Percentiles rank a stretch among this genome's conserved stretches.
Evolutionary conservation across 2,888 invertebrate genomes (phyloP).

Genomic region (Caenorhabditis sp.): DNA sequence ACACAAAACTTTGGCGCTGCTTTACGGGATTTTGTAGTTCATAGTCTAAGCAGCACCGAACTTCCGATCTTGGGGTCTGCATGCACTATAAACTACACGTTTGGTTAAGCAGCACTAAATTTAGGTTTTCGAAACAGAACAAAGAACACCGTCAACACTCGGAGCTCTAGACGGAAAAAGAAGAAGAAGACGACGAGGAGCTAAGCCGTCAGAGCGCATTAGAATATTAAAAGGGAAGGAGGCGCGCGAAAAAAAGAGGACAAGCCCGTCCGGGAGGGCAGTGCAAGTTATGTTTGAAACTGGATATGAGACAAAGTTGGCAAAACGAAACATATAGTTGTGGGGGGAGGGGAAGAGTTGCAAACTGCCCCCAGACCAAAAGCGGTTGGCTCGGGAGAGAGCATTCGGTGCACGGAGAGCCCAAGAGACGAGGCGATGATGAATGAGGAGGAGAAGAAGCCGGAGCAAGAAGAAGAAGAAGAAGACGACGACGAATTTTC

Average conservation of each 20-base stretch:
- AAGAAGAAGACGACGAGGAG: background rate
- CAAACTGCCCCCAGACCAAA: slow-evolving; percentile 29
- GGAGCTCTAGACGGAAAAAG: background rate
- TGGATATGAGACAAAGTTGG: slow-evolving; percentile 16
- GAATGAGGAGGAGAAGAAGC: slow-evolving; percentile 6
- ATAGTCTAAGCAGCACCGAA: background rate
- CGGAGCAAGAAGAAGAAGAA: background rate
- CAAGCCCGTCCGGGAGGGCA: background rate
- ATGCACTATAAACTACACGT: no score
- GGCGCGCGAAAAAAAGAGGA: background rate
- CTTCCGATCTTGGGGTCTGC: no score
- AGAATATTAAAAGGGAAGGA: slow-evolving; percentile 12
- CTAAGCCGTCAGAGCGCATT: slow-evolving; percentile 13
- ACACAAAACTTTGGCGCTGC: no score
- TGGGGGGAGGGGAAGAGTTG: slow-evolving; percentile 8
- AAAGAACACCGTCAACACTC: background rate
- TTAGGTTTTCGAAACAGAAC: no score
- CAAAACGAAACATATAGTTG: slow-evolving; percentile 22
- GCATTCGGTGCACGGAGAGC: background rate
- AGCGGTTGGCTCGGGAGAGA: slow-evolving; percentile 9
- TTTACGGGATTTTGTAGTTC: no score
- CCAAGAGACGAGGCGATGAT: slow-evolving; percentile 2
- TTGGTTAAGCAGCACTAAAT: no score
- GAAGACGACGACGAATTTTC: background rate
- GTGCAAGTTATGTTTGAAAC: slow-evolving; percentile 13